These are phyloP conservation scores for Esox lucius DNA, from an alignment of 2,797 vertebrate genomes.

Conservation along the genomic window DNA sequence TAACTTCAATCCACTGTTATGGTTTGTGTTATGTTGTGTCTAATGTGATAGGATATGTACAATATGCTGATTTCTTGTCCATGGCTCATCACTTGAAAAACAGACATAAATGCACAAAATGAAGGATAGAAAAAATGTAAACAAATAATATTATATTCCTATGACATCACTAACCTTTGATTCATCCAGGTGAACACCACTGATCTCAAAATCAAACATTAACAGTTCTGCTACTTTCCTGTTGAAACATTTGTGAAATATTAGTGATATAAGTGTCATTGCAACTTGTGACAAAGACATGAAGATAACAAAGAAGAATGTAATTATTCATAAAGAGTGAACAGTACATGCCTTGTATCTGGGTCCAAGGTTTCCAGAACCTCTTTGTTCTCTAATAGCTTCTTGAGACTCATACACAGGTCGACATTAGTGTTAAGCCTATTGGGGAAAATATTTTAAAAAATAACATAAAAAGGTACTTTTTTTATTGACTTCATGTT, in stretches of 20 bases:
- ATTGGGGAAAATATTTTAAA: not conserved
- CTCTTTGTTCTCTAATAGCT: constrained; percentile 73
- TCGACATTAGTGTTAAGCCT: constrained; percentile 88
- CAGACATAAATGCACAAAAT: too few relatives aligned
- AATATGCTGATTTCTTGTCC: too few relatives aligned
- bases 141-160: not conserved
- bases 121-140: too few relatives aligned
- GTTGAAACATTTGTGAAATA: not conserved
- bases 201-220: constrained; percentile 92
- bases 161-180: constrained; percentile 72
- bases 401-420: constrained; percentile 80
- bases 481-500: not conserved
- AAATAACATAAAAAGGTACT: not conserved
- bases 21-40: too few relatives aligned
- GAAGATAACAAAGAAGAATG: not conserved
- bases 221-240: constrained; percentile 88
- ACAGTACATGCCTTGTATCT: constrained; percentile 79
- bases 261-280: not conserved
- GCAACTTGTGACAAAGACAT: not conserved
- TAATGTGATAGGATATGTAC: too few relatives aligned
- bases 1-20: too few relatives aligned
- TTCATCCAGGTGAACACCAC: constrained; percentile 86
- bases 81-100: too few relatives aligned
- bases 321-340: not conserved
- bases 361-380: constrained; percentile 79